A percentile compares a stretch with the other conserved stretches of the same genome.
phyloP scores from a whole-genome alignment of 2,888 invertebrate genomes.

The Dasysyrphus albostriatus region DNA sequence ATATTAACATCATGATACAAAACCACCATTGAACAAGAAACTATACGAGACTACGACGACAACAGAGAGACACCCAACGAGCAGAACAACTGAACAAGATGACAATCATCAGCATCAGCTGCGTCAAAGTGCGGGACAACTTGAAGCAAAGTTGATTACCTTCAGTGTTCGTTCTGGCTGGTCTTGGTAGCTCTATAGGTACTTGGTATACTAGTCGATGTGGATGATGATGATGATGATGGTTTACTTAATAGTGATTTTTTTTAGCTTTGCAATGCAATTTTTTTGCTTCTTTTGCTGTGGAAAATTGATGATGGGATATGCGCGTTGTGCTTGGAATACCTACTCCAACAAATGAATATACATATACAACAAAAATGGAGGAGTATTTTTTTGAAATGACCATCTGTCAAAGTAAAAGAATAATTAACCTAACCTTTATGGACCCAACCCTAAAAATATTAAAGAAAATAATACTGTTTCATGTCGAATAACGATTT shows the following conservation, averaged over 20 bases:
- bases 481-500: background rate
- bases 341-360: background rate
- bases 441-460: conserved; percentile 12
- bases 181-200: conserved; percentile 31
- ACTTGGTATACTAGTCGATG: background rate
- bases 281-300: conserved; percentile 8
- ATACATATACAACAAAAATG: conserved; percentile 11
- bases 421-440: conserved; percentile 18
- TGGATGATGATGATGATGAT: conserved; percentile 43
- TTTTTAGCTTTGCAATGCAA: conserved; percentile 10
- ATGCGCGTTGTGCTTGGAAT: conserved; percentile 6
- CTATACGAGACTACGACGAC: background rate
- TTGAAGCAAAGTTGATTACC: conserved; percentile 55
- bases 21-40: conserved; percentile 40
- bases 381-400: conserved; percentile 5
- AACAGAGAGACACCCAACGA: conserved; percentile 19
- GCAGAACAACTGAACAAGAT: conserved; percentile 57
- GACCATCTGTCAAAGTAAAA: conserved; percentile 35
- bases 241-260: conserved; percentile 40
- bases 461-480: background rate
- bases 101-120: conserved; percentile 55
- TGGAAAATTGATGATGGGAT: conserved; percentile 47
- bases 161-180: conserved; percentile 46
- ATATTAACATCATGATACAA: conserved; percentile 53
- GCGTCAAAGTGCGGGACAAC: conserved; percentile 54